These are phyloP conservation scores for Ceriagrion tenellum DNA, from an alignment of 2,888 invertebrate genomes.

Conservation along the genomic window DNA sequence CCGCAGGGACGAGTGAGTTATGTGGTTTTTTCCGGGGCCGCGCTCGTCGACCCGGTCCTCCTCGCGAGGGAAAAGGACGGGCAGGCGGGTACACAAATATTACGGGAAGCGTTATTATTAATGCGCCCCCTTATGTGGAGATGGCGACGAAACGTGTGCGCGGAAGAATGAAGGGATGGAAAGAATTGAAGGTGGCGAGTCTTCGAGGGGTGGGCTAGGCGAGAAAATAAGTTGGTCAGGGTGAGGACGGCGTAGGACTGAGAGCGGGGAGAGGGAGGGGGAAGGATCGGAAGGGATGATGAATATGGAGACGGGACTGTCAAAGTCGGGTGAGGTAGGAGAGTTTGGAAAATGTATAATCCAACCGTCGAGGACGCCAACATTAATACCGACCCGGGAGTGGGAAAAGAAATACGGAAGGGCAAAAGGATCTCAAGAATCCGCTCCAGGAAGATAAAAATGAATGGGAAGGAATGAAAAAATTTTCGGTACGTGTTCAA, in stretches of 20 bases:
- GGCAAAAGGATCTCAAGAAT: not conserved
- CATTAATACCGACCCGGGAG: not conserved
- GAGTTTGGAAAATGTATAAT: not conserved
- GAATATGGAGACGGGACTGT: not conserved
- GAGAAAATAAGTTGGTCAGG: not conserved
- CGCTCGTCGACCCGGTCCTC: not conserved
- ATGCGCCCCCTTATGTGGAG: constrained; percentile 17
- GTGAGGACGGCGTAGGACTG: not conserved
- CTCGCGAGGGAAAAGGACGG: too few species aligned
- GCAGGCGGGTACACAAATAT: not conserved
- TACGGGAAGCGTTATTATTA: not conserved
- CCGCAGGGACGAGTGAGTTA: constrained; percentile 8
- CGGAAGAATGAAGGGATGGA: not conserved
- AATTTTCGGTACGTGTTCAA: too few species aligned
- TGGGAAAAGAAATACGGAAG: not conserved
- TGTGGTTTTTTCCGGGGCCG: not conserved
- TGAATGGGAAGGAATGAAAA: not conserved
- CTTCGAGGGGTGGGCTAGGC: not conserved
- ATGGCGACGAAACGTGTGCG: not conserved
- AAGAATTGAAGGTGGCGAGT: not conserved
- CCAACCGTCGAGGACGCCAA: not conserved
- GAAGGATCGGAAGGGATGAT: not conserved
- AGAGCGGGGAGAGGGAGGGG: not conserved
- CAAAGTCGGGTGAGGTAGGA: not conserved
- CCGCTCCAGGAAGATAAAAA: not conserved